These are phyloP conservation scores for Aplidium turbinatum DNA, from an alignment of 23 tunicate species.

Conservation along the genomic window DNA sequence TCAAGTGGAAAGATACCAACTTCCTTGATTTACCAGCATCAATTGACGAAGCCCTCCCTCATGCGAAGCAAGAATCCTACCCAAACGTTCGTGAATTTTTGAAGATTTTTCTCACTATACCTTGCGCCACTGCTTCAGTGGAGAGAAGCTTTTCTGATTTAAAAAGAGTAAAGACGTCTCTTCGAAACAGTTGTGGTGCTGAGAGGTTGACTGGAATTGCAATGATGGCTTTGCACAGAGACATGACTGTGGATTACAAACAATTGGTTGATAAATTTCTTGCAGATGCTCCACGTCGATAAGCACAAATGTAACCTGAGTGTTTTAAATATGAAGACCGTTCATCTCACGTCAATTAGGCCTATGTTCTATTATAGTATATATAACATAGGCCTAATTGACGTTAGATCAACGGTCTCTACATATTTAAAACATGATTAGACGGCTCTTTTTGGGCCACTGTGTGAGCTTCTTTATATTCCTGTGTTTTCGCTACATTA, in stretches of 20 bases:
- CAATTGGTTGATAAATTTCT: slow-evolving; percentile 24
- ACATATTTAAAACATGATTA: no score
- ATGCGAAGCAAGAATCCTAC: slow-evolving; percentile 19
- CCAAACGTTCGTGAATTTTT: neutral
- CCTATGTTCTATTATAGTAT: no score
- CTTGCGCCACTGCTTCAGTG: slow-evolving; percentile 28
- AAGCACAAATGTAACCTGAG: slow-evolving; percentile 11
- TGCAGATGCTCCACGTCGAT: slow-evolving; percentile 27
- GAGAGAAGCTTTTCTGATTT: slow-evolving; percentile 24
- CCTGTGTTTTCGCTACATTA: no score
- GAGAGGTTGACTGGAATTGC: slow-evolving; percentile 17
- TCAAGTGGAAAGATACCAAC: slow-evolving; percentile 5
- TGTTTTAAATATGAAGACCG: slow-evolving; percentile 29
- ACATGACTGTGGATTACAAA: slow-evolving; percentile 22
- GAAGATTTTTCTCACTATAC: slow-evolving; percentile 14
- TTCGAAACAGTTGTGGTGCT: slow-evolving; percentile 40
- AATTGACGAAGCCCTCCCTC: slow-evolving; percentile 4
- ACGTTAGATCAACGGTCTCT: no score
- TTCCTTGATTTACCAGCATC: slow-evolving; percentile 20
- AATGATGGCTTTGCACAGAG: slow-evolving; percentile 21
- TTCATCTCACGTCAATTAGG: no score
- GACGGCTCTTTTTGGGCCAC: no score
- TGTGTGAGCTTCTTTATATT: no score
- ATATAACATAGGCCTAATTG: no score
- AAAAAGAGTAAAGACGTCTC: slow-evolving; percentile 23